Percentiles rank a stretch among this genome's conserved stretches.
Evolutionary conservation across 1,140 invertebrate genomes (phyloP).

Genomic region (Teleogryllus occipitalis): DNA sequence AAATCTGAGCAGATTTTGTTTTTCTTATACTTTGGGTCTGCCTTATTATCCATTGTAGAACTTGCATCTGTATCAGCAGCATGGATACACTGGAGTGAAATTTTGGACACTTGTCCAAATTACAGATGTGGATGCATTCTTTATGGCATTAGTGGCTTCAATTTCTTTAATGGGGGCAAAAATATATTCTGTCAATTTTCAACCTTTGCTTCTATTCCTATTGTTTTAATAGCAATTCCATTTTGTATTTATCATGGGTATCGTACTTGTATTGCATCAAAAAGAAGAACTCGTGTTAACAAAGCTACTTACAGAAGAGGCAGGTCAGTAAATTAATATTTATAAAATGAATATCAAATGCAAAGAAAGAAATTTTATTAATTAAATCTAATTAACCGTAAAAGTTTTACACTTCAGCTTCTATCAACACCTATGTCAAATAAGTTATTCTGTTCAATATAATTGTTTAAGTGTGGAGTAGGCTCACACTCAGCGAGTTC

Average conservation of each 20-base stretch:
- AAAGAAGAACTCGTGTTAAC: background rate
- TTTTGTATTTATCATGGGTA: conserved; percentile 56
- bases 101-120: conserved; percentile 50
- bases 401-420: too few species aligned
- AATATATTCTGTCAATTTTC: conserved; percentile 52
- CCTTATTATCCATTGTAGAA: conserved; percentile 41
- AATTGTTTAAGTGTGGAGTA: too few species aligned
- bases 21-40: conserved; percentile 42
- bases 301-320: conserved; percentile 6
- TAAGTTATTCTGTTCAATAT: too few species aligned
- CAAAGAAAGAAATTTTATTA: background rate
- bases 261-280: conserved; percentile 45
- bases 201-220: conserved; percentile 47
- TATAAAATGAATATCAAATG: background rate
- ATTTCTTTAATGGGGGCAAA: conserved; percentile 54
- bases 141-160: conserved; percentile 48
- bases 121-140: conserved; percentile 57
- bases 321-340: background rate
- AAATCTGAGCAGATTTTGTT: conserved; percentile 42
- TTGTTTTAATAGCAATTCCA: conserved; percentile 44
- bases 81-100: conserved; percentile 56
- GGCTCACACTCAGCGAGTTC: too few species aligned
- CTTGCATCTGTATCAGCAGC: conserved; percentile 46
- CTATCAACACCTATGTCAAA: too few species aligned
- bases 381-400: too few species aligned